Evolutionary conservation across 2,113 vertebrate genomes (phyloP).

Genomic region (Rutilus rutilus): DNA sequence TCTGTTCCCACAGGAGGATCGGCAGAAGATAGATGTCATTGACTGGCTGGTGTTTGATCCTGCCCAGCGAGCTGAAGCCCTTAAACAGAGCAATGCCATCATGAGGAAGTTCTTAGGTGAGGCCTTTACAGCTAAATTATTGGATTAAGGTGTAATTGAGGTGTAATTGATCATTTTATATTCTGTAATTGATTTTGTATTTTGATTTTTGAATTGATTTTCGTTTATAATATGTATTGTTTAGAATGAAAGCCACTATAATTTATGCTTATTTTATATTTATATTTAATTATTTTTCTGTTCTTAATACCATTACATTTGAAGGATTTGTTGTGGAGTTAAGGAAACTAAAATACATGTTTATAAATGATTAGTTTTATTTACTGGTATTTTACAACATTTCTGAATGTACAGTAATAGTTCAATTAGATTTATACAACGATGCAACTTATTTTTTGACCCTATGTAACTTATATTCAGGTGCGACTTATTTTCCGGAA

Average conservation of each 20-base stretch:
- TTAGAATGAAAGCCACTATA: background rate
- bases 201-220: background rate
- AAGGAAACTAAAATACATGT: background rate
- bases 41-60: constrained; percentile 97
- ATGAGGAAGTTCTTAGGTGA: constrained; percentile 97
- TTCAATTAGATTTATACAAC: background rate
- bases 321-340: background rate
- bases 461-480: no score
- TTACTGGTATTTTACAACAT: background rate
- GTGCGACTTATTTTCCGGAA: background rate
- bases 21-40: constrained; percentile 91
- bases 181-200: background rate
- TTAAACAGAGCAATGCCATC: constrained; percentile 98
- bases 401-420: background rate
- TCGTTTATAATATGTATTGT: background rate
- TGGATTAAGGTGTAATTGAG: background rate
- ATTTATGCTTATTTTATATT: background rate
- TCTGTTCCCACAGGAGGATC: constrained; percentile 81
- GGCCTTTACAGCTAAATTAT: background rate
- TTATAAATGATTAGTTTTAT: background rate
- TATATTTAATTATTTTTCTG: background rate
- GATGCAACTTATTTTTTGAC: no score
- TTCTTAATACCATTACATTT: background rate
- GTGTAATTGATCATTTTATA: background rate
- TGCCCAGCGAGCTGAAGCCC: constrained; percentile 89